These are phyloP conservation scores for Drosophila gaucha DNA, from an alignment of 2,888 invertebrate genomes.

Conservation along the genomic window DNA sequence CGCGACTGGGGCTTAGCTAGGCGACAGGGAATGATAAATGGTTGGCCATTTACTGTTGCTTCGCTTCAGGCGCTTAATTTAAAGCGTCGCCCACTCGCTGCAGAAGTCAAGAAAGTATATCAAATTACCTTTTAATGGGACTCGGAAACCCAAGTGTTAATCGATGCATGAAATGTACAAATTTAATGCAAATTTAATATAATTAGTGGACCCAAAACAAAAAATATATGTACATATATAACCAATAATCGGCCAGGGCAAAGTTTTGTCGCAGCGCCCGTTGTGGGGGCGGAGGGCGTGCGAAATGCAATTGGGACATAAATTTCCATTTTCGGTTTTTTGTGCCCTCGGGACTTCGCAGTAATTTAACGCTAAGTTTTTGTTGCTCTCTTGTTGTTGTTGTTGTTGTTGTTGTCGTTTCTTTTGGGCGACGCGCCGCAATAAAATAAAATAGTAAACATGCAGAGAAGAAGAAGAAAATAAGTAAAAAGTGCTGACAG, in stretches of 20 bases:
- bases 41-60: conserved; percentile 37
- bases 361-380: conserved; percentile 79
- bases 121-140: conserved; percentile 70
- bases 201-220: conserved; percentile 50
- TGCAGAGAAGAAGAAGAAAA: conserved; percentile 43
- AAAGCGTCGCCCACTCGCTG: conserved; percentile 16
- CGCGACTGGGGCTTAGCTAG: conserved; percentile 53
- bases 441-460: conserved; percentile 79
- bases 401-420: conserved; percentile 15
- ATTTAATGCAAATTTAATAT: conserved; percentile 73
- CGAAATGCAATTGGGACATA: conserved; percentile 79
- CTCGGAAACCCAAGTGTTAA: conserved; percentile 34
- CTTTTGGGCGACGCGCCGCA: conserved; percentile 49
- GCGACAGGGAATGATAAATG: conserved; percentile 66
- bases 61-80: conserved; percentile 37
- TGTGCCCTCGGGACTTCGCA: conserved; percentile 75
- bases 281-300: conserved; percentile 21
- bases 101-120: conserved; percentile 58
- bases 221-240: neutral
- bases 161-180: conserved; percentile 51
- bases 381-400: conserved; percentile 9
- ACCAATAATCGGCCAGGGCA: conserved; percentile 65
- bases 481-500: conserved; percentile 27
- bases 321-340: conserved; percentile 77
- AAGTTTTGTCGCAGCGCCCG: conserved; percentile 43